These are phyloP conservation scores for Microctenopoma lineatum DNA, from an alignment of 2,797 vertebrate species.

Conservation along the genomic window DNA sequence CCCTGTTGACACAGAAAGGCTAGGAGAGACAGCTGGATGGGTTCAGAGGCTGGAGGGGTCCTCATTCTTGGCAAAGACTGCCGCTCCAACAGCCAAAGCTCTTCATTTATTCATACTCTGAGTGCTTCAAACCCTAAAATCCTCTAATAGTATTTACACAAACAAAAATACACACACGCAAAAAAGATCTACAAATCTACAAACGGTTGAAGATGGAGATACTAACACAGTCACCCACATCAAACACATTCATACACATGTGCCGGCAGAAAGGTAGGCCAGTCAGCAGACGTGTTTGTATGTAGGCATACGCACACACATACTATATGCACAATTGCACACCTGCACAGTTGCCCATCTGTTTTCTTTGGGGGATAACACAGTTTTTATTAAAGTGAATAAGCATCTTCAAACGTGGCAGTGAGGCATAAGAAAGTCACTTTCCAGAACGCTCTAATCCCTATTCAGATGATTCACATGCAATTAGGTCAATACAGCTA, in stretches of 20 bases:
- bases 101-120: constrained; percentile 79
- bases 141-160: constrained; percentile 52
- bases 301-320: constrained; percentile 13
- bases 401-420: constrained; percentile 73
- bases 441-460: constrained; percentile 68
- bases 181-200: constrained; percentile 39
- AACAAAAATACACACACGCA: constrained; percentile 36
- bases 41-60: constrained; percentile 69
- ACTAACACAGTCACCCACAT: constrained; percentile 43
- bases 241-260: constrained; percentile 44
- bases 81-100: constrained; percentile 65
- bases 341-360: constrained; percentile 75
- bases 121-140: constrained; percentile 71
- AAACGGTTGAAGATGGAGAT: constrained; percentile 34
- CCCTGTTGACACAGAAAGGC: constrained; percentile 52
- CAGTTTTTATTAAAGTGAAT: constrained; percentile 75
- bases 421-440: constrained; percentile 69
- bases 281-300: constrained; percentile 31
- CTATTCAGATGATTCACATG: constrained; percentile 65
- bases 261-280: constrained; percentile 35
- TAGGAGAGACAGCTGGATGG: constrained; percentile 72
- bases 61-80: constrained; percentile 65
- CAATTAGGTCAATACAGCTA: constrained; percentile 76
- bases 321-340: constrained; percentile 28
- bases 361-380: constrained; percentile 77